phyloP scores from a whole-genome alignment of 1,140 invertebrate species.

The Choristoneura fumiferana region DNA sequence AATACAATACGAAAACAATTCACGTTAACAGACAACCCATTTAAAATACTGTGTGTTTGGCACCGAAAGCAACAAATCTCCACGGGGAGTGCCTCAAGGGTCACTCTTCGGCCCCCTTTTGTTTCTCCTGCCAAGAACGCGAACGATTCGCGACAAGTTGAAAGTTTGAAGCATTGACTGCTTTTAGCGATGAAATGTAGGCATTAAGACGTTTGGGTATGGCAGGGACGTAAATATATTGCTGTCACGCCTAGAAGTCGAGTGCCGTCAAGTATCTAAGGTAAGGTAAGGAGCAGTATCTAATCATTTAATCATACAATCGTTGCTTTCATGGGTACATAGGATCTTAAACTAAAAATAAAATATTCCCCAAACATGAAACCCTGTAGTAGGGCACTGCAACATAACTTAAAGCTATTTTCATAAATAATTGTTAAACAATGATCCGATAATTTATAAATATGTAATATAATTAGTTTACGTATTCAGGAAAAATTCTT shows the following conservation, averaged over 20 bases:
- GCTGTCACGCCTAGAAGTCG: too few relatives aligned
- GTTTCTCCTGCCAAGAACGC: constrained; percentile 56
- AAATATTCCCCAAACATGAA: too few relatives aligned
- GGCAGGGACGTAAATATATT: neutral
- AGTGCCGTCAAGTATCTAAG: neutral
- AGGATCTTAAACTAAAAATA: too few relatives aligned
- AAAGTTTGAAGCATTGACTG: constrained; percentile 71
- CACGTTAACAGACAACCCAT: constrained; percentile 1
- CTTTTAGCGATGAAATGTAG: constrained; percentile 42
- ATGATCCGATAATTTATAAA: too few relatives aligned
- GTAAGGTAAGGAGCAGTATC: neutral
- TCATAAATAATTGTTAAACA: too few relatives aligned
- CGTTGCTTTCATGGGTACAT: too few relatives aligned
- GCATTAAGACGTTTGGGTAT: neutral
- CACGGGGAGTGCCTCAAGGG: constrained; percentile 54
- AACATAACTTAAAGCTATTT: too few relatives aligned
- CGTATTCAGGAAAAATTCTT: too few relatives aligned
- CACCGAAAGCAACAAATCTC: constrained; percentile 63
- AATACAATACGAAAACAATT: too few relatives aligned
- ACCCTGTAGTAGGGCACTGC: too few relatives aligned
- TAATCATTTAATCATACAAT: neutral
- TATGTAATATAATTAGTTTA: too few relatives aligned
- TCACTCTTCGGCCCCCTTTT: constrained; percentile 53
- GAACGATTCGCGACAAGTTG: constrained; percentile 59
- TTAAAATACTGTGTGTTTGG: constrained; percentile 35